phyloP scores from a whole-genome alignment of 2,113 vertebrate genomes.

The Rhynchopsitta pachyrhyncha region DNA sequence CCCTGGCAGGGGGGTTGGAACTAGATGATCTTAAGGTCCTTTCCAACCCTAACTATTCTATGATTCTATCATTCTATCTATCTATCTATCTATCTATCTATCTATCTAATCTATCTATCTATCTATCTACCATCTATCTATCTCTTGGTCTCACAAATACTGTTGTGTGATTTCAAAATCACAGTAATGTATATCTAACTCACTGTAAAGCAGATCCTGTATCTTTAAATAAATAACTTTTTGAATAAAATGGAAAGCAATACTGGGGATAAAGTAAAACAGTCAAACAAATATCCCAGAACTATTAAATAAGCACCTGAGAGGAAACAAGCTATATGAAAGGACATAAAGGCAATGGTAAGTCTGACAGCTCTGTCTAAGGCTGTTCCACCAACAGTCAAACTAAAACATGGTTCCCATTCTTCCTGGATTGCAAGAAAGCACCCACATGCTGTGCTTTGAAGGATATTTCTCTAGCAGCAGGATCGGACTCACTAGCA shows the following conservation, averaged over 20 bases:
- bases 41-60: too few species aligned
- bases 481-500: constrained; percentile 44
- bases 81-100: too few species aligned
- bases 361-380: background rate
- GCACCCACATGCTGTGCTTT: constrained; percentile 39
- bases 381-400: background rate
- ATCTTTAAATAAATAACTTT: background rate
- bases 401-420: background rate
- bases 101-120: too few species aligned
- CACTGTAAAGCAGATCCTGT: background rate
- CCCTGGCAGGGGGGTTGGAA: too few species aligned
- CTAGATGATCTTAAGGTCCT: too few species aligned
- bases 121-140: too few species aligned
- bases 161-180: background rate
- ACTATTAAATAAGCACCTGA: background rate
- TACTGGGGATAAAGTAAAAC: background rate
- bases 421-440: constrained; percentile 19
- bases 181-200: background rate
- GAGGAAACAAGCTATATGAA: background rate
- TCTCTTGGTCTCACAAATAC: background rate
- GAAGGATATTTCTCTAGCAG: constrained; percentile 50
- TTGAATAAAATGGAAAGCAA: background rate
- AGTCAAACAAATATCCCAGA: background rate
- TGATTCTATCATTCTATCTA: too few species aligned
- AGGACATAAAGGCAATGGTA: background rate